Conservation (phyloP, 2,888 invertebrate species). For the Girardia tigrina region DNA sequence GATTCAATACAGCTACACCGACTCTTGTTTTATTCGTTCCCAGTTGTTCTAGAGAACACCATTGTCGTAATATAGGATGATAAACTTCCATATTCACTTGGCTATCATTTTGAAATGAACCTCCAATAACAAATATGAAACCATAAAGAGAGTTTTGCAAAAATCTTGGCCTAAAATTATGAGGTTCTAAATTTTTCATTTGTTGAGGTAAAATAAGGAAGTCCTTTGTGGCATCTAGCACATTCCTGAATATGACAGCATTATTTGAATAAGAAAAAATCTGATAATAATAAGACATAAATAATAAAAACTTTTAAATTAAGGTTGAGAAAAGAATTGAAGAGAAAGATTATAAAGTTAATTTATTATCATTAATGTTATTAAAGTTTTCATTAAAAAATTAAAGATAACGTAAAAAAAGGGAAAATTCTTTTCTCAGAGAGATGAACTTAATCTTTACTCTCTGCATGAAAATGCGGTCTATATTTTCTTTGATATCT, state of each 20-base stretch:
- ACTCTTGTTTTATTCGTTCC: conserved; percentile 68
- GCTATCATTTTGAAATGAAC: conserved; percentile 51
- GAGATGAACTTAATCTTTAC: no score
- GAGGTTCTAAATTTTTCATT: conserved; percentile 57
- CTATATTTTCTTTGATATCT: no score
- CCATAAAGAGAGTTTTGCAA: conserved; percentile 51
- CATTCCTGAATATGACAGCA: conserved; percentile 56
- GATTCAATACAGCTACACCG: conserved; percentile 68
- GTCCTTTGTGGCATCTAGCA: conserved; percentile 72
- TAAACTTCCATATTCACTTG: conserved; percentile 64
- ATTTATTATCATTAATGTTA: background rate
- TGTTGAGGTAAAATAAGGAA: conserved; percentile 74
- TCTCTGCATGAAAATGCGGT: no score
- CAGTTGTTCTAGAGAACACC: conserved; percentile 68
- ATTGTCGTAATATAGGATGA: conserved; percentile 60
- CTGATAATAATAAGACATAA: no score
- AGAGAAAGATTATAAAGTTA: conserved; percentile 28
- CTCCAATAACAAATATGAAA: conserved; percentile 72
- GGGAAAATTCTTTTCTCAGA: no score
- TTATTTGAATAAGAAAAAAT: no score
- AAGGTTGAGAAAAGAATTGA: conserved; percentile 2
- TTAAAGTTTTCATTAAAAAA: no score
- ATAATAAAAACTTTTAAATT: no score
- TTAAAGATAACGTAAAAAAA: no score
- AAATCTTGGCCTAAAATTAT: conserved; percentile 60